Conservation (phyloP, 2,113 vertebrate genomes). For the Halcyon malimbica region DNA sequence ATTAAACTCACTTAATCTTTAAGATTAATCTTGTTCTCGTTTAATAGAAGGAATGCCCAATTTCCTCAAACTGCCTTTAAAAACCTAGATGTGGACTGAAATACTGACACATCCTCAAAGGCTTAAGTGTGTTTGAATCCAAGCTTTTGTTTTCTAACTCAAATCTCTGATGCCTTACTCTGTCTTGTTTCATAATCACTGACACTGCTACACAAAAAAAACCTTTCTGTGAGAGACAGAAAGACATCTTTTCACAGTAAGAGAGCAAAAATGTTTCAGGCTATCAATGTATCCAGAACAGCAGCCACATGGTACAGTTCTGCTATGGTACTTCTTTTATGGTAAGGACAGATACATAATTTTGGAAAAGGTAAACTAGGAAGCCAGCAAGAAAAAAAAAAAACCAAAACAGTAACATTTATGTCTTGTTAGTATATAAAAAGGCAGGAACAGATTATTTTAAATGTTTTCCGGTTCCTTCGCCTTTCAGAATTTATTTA, state of each 20-base stretch:
- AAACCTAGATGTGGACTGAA: neutral
- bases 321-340: neutral
- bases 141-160: neutral
- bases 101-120: neutral
- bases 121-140: neutral
- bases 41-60: neutral
- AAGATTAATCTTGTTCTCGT: neutral
- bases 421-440: neutral
- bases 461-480: neutral
- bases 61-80: neutral
- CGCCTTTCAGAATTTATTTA: neutral
- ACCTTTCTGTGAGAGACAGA: neutral
- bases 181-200: neutral
- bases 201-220: neutral
- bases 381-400: neutral
- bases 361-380: neutral
- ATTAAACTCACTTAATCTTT: neutral
- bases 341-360: neutral
- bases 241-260: neutral
- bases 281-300: neutral
- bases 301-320: neutral
- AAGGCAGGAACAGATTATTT: neutral
- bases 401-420: neutral
- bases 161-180: neutral
- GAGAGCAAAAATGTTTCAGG: neutral